Evolutionary conservation across 2,113 vertebrate species (phyloP).

Genomic region (Phasianus colchicus): DNA sequence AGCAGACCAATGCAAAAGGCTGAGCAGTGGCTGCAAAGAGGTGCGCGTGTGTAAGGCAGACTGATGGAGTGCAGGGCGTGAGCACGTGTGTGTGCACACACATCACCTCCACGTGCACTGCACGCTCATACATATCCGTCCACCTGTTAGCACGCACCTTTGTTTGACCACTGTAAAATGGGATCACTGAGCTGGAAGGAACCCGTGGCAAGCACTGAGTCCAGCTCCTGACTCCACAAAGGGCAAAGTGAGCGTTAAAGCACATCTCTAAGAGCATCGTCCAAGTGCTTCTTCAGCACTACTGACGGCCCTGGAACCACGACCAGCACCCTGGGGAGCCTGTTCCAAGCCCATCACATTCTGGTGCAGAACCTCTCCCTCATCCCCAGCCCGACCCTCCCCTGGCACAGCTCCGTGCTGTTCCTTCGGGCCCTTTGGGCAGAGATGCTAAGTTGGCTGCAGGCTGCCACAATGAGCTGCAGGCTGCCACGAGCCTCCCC

Average conservation of each 20-base stretch:
- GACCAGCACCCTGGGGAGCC: not conserved
- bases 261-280: not conserved
- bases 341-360: not conserved
- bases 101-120: not conserved
- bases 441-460: not conserved
- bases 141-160: not conserved
- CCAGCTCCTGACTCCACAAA: not conserved
- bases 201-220: not conserved
- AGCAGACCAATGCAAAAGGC: fast-evolving
- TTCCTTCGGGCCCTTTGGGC: not conserved
- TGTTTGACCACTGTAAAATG: fast-evolving
- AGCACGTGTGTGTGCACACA: not conserved
- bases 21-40: not conserved
- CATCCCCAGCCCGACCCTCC: not conserved
- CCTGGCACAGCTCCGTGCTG: not conserved
- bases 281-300: not conserved
- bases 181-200: not conserved
- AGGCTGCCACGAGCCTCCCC: not conserved
- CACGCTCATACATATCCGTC: not conserved
- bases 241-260: not conserved
- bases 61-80: fast-evolving
- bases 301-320: not conserved
- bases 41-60: not conserved
- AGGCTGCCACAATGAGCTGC: not conserved
- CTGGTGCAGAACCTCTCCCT: not conserved